A percentile compares a stretch with the other conserved stretches of the same genome.
These are phyloP conservation scores for Pheucticus melanocephalus DNA, from an alignment of 2,113 vertebrate genomes.

Conservation along the genomic window DNA sequence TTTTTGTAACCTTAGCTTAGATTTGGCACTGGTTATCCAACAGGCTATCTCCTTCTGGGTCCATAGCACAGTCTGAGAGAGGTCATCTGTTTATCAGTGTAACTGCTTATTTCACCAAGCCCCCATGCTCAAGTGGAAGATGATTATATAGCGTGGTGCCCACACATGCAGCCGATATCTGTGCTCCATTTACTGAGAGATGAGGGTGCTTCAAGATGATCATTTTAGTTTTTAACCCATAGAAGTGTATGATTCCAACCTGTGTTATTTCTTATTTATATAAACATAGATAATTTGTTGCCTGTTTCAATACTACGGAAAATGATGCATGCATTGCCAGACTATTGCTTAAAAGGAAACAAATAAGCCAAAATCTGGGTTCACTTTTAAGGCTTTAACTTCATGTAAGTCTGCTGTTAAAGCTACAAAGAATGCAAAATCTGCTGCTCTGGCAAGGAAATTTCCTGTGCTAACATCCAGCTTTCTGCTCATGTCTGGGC, in stretches of 20 bases:
- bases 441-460: background rate
- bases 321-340: background rate
- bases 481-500: background rate
- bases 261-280: background rate
- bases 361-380: background rate
- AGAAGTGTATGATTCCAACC: background rate
- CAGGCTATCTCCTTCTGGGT: background rate
- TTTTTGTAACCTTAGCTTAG: background rate
- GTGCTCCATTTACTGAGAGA: background rate
- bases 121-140: background rate
- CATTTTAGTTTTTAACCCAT: background rate
- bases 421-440: background rate
- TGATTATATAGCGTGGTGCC: rapidly evolving
- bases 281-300: background rate
- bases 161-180: background rate
- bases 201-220: background rate
- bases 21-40: background rate
- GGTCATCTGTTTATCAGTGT: background rate
- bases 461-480: background rate
- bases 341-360: background rate
- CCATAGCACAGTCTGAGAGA: background rate
- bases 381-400: background rate
- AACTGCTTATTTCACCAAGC: background rate
- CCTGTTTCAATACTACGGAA: background rate
- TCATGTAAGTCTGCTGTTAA: background rate